Conservation (phyloP, 2,797 vertebrate genomes). For the Anabas testudineus region DNA sequence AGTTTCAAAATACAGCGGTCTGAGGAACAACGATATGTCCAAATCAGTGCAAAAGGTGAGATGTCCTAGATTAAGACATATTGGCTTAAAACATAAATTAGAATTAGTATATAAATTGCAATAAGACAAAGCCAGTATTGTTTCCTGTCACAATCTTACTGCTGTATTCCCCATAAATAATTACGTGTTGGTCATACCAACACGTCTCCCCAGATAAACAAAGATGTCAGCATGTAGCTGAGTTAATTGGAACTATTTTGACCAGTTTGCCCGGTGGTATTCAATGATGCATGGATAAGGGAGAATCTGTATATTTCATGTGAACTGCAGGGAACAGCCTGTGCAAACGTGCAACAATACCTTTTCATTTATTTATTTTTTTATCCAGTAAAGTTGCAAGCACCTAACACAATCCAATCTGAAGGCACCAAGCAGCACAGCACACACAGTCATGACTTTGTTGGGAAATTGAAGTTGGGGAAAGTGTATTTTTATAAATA, state of each 20-base stretch:
- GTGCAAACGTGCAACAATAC: slow-evolving; percentile 7
- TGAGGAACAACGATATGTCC: neutral
- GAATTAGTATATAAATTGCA: neutral
- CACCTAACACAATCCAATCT: neutral
- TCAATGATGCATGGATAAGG: slow-evolving; percentile 36
- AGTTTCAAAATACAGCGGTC: neutral
- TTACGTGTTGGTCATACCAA: slow-evolving; percentile 25
- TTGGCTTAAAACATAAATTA: neutral
- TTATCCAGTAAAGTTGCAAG: slow-evolving; percentile 8
- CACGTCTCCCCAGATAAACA: slow-evolving; percentile 20
- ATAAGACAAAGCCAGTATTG: neutral
- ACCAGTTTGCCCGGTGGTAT: slow-evolving; percentile 51
- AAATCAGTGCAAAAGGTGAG: slow-evolving; percentile 3
- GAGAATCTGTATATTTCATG: neutral
- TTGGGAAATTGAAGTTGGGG: slow-evolving; percentile 14
- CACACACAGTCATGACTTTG: neutral
- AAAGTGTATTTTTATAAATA: neutral
- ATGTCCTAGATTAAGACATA: neutral
- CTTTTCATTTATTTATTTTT: neutral
- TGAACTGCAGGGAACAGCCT: slow-evolving; percentile 4
- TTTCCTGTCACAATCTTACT: slow-evolving; percentile 7
- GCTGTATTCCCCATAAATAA: slow-evolving; percentile 38
- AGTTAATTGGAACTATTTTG: slow-evolving; percentile 60
- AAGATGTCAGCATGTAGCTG: slow-evolving; percentile 35
- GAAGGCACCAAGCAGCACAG: neutral